phyloP scores from a whole-genome alignment of 1,140 invertebrate genomes.

The Leptinotarsa defecta region DNA sequence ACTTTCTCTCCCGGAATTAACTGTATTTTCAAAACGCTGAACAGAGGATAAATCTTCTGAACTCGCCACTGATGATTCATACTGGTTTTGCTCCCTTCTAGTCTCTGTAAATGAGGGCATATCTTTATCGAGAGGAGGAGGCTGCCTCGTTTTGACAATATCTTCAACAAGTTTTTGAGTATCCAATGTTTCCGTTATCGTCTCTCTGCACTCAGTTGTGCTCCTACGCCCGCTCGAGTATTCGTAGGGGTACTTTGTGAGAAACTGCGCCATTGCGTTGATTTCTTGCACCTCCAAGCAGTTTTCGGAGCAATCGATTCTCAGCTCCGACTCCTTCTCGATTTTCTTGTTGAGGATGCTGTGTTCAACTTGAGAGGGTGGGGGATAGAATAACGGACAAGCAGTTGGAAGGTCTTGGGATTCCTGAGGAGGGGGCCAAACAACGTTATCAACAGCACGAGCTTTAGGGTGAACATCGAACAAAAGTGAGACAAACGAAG shows the following conservation, averaged over 20 bases:
- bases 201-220: constrained; percentile 53
- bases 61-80: background rate
- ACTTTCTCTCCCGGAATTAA: constrained; percentile 11
- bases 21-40: background rate
- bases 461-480: constrained; percentile 47
- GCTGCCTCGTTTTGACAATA: constrained; percentile 45
- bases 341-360: constrained; percentile 16
- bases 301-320: constrained; percentile 32
- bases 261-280: constrained; percentile 28
- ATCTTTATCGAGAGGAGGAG: constrained; percentile 33
- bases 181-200: constrained; percentile 51
- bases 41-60: background rate
- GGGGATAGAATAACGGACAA: constrained; percentile 53
- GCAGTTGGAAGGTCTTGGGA: constrained; percentile 52
- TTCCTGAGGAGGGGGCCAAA: constrained; percentile 62
- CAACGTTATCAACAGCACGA: constrained; percentile 63
- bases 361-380: constrained; percentile 47
- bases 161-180: constrained; percentile 54
- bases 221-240: constrained; percentile 49
- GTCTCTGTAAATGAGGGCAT: background rate
- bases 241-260: constrained; percentile 48
- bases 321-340: constrained; percentile 32
- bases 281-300: constrained; percentile 37
- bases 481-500: constrained; percentile 26
- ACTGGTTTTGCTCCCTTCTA: background rate